Base-by-base conservation (phyloP, 2,888 invertebrate species). In the Macaria liturata region DNA sequence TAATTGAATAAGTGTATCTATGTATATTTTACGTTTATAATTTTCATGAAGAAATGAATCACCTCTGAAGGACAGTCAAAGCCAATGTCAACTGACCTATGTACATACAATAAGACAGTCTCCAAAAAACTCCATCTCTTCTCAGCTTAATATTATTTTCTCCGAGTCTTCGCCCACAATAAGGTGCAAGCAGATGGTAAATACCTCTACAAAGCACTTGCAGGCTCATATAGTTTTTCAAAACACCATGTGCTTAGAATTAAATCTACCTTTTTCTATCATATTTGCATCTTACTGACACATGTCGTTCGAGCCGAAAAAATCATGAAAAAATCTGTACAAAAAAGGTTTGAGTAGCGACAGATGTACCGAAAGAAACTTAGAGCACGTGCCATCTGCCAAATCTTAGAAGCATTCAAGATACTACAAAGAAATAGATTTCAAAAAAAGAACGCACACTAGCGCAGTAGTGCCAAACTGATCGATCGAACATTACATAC, bases 361-460 rank as follows among this genome's bases (percentile, higher is more conserved):
- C 91, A 91, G 91, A 89, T 91, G 91, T 81, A 86, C 81, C 76
- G 73, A 84, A 87, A 88, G 85, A 84, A 86, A 80, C 81, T 73
- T 75, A 71, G 73, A 84, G 91, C 91, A 89, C 91, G 91, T 91
- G 91, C 91, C 91, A 90, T 91, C 91, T 91, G 91, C 91, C 88
- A 91, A 91, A 91, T 89, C 89, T 61, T 81, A 88, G 88, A 77
- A 81, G 70, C 80, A 20, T 54, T 34, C 39, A 31, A 46, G 39
- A 39, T 39, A 8, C 55, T 79, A 88, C 85, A 84, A 67, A 69
- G 73, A 68, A 76, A 80, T 78, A 78, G 78, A 75, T 79, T 71
- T 67, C 72, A 72, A 78, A 76, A 81, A 84, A 84, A 62, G 45
- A 59, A 61, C 65, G 54, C 65, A 58, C 62, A 62, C 64, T 45